phyloP scores from a whole-genome alignment of 2,888 invertebrate species.

The Eilema griseolum region DNA sequence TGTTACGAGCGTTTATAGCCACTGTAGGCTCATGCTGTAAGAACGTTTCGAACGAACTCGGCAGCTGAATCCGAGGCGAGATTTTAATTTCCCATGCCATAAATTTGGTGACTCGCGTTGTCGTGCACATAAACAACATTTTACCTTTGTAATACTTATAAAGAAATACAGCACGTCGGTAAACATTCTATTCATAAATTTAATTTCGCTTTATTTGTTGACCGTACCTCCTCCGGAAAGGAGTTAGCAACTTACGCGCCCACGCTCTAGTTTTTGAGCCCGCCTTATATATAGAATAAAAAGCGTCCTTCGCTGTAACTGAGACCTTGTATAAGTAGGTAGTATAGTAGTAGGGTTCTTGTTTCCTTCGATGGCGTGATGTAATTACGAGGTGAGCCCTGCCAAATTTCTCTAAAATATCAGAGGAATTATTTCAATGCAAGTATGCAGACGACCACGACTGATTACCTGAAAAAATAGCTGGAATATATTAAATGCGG shows the following conservation, averaged over 20 bases:
- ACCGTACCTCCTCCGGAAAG: background rate
- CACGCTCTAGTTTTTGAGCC: background rate
- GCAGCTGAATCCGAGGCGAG: too few relatives aligned
- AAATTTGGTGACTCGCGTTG: too few relatives aligned
- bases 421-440: background rate
- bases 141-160: too few relatives aligned
- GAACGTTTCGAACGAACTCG: too few relatives aligned
- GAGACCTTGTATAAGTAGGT: background rate
- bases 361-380: background rate
- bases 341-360: too few relatives aligned
- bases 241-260: background rate
- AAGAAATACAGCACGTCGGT: too few relatives aligned
- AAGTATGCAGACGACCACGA: background rate
- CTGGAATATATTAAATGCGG: background rate
- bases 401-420: background rate
- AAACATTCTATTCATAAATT: background rate
- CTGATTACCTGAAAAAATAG: background rate
- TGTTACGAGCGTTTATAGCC: too few relatives aligned
- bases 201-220: background rate
- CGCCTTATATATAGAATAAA: constrained; percentile 1
- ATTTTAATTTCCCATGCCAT: too few relatives aligned
- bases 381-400: background rate
- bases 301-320: background rate
- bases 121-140: too few relatives aligned
- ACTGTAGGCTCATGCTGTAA: too few relatives aligned